phyloP scores from a whole-genome alignment of 2,797 vertebrate species.

The Cottoperca gobio region DNA sequence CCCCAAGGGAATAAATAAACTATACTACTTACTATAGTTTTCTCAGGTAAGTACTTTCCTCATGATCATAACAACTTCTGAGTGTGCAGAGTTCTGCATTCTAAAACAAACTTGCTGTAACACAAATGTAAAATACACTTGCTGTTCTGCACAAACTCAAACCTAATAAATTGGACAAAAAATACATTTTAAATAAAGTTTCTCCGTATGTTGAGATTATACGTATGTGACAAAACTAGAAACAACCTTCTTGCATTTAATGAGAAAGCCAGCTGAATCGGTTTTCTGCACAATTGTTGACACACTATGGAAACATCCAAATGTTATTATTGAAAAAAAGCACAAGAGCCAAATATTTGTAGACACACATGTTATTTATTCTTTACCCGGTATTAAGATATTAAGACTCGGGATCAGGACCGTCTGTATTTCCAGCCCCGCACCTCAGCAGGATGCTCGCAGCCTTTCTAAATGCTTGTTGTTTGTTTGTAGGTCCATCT shows the following conservation, averaged over 20 bases:
- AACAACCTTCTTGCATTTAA: slow-evolving; percentile 10
- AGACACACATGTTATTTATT: slow-evolving; percentile 34
- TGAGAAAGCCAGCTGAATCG: slow-evolving; percentile 35
- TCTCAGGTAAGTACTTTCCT: background rate
- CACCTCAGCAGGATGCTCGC: slow-evolving; percentile 7
- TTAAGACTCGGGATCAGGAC: slow-evolving; percentile 2
- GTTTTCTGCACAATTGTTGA: slow-evolving; percentile 29
- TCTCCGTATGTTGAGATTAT: background rate
- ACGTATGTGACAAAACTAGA: background rate
- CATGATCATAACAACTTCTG: background rate
- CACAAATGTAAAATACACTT: slow-evolving; percentile 4
- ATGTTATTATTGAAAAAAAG: slow-evolving; percentile 31
- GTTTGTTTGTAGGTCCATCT: slow-evolving; percentile 89
- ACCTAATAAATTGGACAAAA: background rate
- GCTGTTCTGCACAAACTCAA: background rate
- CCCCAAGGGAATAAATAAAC: too few relatives aligned
- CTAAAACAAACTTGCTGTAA: background rate
- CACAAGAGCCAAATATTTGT: slow-evolving; percentile 35
- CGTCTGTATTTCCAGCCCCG: slow-evolving; percentile 25
- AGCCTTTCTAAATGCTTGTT: slow-evolving; percentile 15
- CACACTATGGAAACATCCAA: slow-evolving; percentile 45
- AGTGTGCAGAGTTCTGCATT: background rate
- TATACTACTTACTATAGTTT: background rate
- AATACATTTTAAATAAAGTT: too few relatives aligned
- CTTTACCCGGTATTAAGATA: slow-evolving; percentile 17